Evolutionary conservation across 23 tunicate genomes (phyloP).

Genomic region (Trididemnum clinides): DNA sequence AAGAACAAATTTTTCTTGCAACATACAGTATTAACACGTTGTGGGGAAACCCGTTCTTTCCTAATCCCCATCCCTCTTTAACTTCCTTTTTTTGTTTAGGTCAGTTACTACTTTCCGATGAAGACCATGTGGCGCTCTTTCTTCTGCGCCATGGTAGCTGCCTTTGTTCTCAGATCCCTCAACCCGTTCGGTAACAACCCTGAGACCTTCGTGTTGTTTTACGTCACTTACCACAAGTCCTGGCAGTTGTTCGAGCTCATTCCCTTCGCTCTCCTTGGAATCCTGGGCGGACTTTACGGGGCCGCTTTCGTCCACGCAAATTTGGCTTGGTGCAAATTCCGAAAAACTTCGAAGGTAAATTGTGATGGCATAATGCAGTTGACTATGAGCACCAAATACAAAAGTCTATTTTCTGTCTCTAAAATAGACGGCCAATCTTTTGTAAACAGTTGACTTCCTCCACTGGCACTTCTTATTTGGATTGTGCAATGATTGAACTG

Average conservation of each 20-base stretch:
- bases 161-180: conserved; percentile 90
- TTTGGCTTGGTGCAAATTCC: conserved; percentile 81
- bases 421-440: too few relatives aligned
- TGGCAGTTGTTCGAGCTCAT: conserved; percentile 93
- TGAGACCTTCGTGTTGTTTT: conserved; percentile 82
- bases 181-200: conserved; percentile 94
- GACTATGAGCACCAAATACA: too few relatives aligned
- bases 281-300: conserved; percentile 90
- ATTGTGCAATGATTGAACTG: too few relatives aligned
- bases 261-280: conserved; percentile 87
- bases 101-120: conserved; percentile 94
- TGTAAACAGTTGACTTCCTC: too few relatives aligned
- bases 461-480: too few relatives aligned
- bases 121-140: conserved; percentile 97
- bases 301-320: conserved; percentile 90
- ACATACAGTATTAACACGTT: too few relatives aligned
- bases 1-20: too few relatives aligned
- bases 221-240: conserved; percentile 84
- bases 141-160: conserved; percentile 95
- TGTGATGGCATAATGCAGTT: background rate
- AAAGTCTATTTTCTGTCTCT: too few relatives aligned
- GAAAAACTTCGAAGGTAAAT: conserved; percentile 64
- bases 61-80: too few relatives aligned
- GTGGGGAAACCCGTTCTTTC: too few relatives aligned
- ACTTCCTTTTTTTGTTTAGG: conserved; percentile 17